Evolutionary conservation across 2,888 invertebrate species (phyloP).

Genomic region (Dioctria rufipes): DNA sequence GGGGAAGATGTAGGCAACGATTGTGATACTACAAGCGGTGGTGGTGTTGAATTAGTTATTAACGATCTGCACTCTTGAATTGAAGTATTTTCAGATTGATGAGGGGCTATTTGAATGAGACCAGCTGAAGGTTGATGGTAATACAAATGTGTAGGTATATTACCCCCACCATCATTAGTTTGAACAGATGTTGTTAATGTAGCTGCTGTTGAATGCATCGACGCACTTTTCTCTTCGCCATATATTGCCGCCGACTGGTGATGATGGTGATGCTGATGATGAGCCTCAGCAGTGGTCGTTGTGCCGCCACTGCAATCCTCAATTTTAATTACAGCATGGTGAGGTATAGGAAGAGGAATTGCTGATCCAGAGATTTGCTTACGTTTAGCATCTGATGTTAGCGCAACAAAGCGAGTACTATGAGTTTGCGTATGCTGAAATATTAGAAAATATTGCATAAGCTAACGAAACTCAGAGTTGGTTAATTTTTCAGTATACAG

Average conservation of each 20-base stretch:
- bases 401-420: constrained; percentile 78
- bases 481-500: constrained; percentile 9
- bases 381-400: constrained; percentile 74
- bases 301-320: constrained; percentile 74
- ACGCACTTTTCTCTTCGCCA: constrained; percentile 62
- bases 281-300: constrained; percentile 62
- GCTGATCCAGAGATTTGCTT: constrained; percentile 67
- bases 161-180: constrained; percentile 58
- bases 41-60: constrained; percentile 47
- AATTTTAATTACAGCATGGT: constrained; percentile 78
- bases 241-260: constrained; percentile 63
- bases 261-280: constrained; percentile 68
- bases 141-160: constrained; percentile 59
- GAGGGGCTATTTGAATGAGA: constrained; percentile 60
- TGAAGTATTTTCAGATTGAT: constrained; percentile 34
- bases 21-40: constrained; percentile 39
- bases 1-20: constrained; percentile 43
- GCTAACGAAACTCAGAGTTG: background rate
- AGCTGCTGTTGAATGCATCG: constrained; percentile 59
- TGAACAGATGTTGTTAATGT: constrained; percentile 59
- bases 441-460: background rate
- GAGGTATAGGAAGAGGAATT: constrained; percentile 68
- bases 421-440: constrained; percentile 76
- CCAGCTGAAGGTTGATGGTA: constrained; percentile 60
- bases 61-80: constrained; percentile 55